Conservation (phyloP, 1,140 invertebrate species). For the Calosoma granatense region DNA sequence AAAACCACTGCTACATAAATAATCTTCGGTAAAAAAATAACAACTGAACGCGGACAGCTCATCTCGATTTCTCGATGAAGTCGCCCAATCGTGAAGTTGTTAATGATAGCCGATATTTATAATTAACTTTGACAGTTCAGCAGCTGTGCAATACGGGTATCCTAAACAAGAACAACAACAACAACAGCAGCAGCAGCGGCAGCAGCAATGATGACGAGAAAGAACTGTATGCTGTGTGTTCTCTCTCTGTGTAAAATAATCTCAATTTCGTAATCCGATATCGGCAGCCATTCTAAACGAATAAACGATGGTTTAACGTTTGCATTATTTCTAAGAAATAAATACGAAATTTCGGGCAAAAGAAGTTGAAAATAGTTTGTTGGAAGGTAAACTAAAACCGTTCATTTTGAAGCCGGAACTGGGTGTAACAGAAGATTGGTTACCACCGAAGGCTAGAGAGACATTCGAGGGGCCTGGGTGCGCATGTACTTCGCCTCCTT, state of each 20-base stretch:
- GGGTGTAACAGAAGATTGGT: neutral
- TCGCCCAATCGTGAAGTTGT: no score
- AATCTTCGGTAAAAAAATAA: no score
- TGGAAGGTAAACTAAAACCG: neutral
- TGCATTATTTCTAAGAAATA: neutral
- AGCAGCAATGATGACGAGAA: no score
- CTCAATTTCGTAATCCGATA: neutral
- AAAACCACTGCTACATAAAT: no score
- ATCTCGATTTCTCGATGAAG: no score
- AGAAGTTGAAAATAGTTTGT: neutral
- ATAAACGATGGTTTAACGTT: neutral
- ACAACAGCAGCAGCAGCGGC: no score
- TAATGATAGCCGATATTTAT: neutral
- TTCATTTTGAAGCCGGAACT: neutral
- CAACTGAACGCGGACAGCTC: no score
- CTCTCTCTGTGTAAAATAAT: neutral
- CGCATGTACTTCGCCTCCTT: neutral
- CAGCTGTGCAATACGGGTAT: neutral
- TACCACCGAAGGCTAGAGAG: neutral
- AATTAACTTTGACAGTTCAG: neutral
- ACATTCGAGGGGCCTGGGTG: neutral
- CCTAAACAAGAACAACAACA: no score
- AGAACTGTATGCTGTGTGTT: no score
- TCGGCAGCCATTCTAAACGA: neutral
- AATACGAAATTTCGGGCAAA: neutral